Evolutionary conservation across 2,797 vertebrate species (phyloP), one percentile per base, ranked within the genome.

Genomic region (Martes flavigula): DNA sequence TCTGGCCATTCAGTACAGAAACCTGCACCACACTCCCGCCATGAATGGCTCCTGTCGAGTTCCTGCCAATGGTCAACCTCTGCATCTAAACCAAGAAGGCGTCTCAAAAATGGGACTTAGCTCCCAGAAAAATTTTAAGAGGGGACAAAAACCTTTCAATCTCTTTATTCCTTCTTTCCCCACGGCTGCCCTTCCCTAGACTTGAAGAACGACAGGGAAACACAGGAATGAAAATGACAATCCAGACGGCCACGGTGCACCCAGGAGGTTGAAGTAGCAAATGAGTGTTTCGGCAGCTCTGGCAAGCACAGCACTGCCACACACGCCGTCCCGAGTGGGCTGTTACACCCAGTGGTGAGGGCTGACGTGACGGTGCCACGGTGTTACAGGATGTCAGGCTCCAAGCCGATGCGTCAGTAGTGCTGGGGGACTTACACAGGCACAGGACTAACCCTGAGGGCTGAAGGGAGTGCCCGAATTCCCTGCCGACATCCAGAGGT

Each of bases 61-160:
- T 66, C 87, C 46, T 77, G 20, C 38, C 51, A 90, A 3, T 3
- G 54, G 85, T 43, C 84, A 93, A 62, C 75, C 82, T 78, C 2
- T 7, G n/a, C 17, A 43, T 62, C 87, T 40, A 87, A 60, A 58
- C 30, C n/a, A 72, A 73, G 35, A 56, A 51, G 23, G 35, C 66
- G 46, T 70, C 79, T 48, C 25, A 30, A 85, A 93, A 81, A 72
- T 25, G 43, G 81, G n/a, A 73, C 40, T 66, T 46, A 15, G 89
- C 18, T 91, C 46, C 89, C 46, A 88, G 79, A 92, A 87, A 91
- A 86, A 79, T 30, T 17, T 35, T 27, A 89, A 68, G 35, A 92
- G 14, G 17, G 17, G 51, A 87, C 17, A 60, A 86, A 90, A 72
- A 35, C 21, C 15, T 91, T 8, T 84, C 68, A 8, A 25, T 62